These are phyloP conservation scores for Corythaixoides concolor DNA, from an alignment of 2,113 vertebrate genomes.

Conservation along the genomic window DNA sequence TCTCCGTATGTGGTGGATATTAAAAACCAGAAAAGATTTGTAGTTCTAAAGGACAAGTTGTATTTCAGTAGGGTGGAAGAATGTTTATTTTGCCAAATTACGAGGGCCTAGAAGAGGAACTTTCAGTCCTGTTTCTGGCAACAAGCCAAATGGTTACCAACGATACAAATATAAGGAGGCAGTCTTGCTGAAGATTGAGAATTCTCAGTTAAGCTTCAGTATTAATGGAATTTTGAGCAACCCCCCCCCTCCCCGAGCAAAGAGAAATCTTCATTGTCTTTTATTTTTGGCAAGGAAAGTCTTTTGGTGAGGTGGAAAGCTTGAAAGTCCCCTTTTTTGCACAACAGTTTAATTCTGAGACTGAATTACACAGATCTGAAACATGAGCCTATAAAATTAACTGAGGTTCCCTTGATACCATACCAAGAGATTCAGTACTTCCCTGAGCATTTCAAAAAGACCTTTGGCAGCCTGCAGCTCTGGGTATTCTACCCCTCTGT, in stretches of 20 bases:
- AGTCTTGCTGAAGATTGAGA: not conserved
- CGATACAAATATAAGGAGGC: not conserved
- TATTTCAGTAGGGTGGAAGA: not conserved
- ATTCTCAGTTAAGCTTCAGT: conserved; percentile 7
- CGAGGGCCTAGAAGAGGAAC: not conserved
- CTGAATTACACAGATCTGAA: not conserved
- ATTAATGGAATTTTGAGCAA: conserved; percentile 35
- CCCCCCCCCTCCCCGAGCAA: not conserved
- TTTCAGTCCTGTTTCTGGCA: not conserved
- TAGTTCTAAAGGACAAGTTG: not conserved
- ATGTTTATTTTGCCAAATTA: conserved; percentile 17
- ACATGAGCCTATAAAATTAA: not conserved
- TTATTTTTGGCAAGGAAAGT: not conserved
- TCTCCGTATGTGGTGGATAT: not conserved
- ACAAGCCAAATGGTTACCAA: not conserved
- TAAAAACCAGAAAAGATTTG: not conserved
- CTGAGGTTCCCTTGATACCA: not conserved
- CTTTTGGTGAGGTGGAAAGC: not conserved
- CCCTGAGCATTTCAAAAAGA: not conserved
- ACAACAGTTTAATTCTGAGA: not conserved
- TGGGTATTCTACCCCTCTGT: not conserved
- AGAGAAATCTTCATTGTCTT: not conserved
- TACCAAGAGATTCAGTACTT: not conserved
- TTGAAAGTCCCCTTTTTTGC: not conserved
- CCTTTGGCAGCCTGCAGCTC: not conserved